Conservation (phyloP, 2,797 vertebrate species). For the Urosaurus nigricauda region DNA sequence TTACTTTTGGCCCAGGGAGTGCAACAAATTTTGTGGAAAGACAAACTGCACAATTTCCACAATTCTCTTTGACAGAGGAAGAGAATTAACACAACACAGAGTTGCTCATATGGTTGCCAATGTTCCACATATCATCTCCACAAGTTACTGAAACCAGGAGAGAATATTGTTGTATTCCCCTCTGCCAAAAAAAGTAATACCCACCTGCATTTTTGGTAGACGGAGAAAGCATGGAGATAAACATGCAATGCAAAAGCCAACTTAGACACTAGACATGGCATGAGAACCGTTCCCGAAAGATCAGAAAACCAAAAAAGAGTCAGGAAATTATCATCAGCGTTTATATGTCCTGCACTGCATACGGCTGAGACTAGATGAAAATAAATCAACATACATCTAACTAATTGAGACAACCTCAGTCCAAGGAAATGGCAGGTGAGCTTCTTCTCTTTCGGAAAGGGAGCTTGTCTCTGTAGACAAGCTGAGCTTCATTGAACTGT, state of each 20-base stretch:
- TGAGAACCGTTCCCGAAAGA: neutral
- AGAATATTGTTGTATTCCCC: neutral
- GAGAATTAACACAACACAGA: neutral
- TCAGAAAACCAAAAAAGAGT: neutral
- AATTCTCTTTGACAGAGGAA: too few relatives aligned
- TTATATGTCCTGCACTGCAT: neutral
- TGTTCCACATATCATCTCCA: neutral
- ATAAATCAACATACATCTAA: too few relatives aligned
- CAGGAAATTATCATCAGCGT: neutral
- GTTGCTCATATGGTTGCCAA: neutral
- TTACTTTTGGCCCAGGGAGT: neutral
- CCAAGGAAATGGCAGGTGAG: neutral
- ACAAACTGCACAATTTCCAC: neutral
- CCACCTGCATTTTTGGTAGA: neutral
- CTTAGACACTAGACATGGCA: neutral
- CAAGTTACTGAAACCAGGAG: neutral
- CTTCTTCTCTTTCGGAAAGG: neutral
- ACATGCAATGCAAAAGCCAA: too few relatives aligned
- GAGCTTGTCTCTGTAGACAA: neutral
- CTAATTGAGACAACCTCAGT: too few relatives aligned
- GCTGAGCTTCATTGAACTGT: fast-evolving
- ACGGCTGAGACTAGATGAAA: neutral
- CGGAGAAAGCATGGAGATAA: neutral
- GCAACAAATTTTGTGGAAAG: constrained; percentile 1
- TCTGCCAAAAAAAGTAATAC: neutral